These are phyloP conservation scores for Mythimna ferrago DNA, from an alignment of 2,888 invertebrate genomes.

Conservation along the genomic window DNA sequence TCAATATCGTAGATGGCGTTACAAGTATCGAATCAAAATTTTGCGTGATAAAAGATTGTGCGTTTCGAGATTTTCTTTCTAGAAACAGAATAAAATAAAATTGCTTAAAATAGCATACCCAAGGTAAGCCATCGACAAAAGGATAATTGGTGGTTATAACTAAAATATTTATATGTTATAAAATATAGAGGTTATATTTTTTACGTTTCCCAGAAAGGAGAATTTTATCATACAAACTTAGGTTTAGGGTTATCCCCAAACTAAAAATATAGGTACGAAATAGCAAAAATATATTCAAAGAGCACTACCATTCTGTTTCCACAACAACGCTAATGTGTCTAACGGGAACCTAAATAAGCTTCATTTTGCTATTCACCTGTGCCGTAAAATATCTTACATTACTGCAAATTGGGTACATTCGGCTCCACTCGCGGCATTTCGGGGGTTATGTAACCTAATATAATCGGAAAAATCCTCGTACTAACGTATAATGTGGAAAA, in stretches of 20 bases:
- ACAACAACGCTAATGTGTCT: constrained; percentile 63
- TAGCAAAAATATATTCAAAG: constrained; percentile 39
- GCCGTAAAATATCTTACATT: constrained; percentile 76
- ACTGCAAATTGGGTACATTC: constrained; percentile 80
- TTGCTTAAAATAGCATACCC: too few relatives aligned
- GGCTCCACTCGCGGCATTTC: constrained; percentile 55
- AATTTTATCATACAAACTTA: constrained; percentile 14
- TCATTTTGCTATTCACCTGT: constrained; percentile 68
- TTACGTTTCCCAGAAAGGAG: neutral
- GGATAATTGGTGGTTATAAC: neutral
- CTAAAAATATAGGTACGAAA: constrained; percentile 10
- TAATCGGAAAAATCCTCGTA: constrained; percentile 73
- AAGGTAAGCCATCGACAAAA: too few relatives aligned
- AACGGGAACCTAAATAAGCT: constrained; percentile 65
- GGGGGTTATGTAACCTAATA: constrained; percentile 74
- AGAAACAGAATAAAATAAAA: too few relatives aligned
- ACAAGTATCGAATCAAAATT: too few relatives aligned
- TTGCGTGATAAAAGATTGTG: too few relatives aligned
- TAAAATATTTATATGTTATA: neutral
- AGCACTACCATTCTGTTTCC: constrained; percentile 44
- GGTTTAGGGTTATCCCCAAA: constrained; percentile 4
- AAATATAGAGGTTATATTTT: constrained; percentile 9
- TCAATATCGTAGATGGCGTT: too few relatives aligned
- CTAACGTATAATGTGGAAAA: constrained; percentile 70
- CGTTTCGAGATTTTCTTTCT: too few relatives aligned